Evolutionary conservation across 2,113 vertebrate genomes (phyloP).

Genomic region (Notothenia rossii): DNA sequence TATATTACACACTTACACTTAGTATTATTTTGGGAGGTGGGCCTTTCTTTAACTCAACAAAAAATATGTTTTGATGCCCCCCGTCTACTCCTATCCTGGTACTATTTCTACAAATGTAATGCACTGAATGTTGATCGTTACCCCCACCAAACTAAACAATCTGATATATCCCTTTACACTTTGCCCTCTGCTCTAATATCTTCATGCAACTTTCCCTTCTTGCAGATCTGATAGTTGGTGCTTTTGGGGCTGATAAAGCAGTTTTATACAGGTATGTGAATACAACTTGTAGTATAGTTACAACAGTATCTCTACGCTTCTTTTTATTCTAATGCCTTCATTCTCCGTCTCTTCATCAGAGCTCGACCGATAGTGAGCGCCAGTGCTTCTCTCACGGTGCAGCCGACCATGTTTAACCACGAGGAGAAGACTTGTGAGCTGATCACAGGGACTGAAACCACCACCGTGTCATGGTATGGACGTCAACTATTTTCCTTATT

Average conservation of each 20-base stretch:
- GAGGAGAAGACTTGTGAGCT: conserved; percentile 89
- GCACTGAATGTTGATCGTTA: no score
- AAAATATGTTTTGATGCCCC: no score
- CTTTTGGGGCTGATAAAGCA: conserved; percentile 90
- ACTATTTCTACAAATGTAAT: no score
- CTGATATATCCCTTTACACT: no score
- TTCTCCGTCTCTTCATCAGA: conserved; percentile 71
- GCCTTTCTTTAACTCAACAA: no score
- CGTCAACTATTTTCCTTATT: background rate
- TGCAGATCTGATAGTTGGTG: conserved; percentile 92
- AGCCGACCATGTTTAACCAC: conserved; percentile 91
- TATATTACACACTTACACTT: no score
- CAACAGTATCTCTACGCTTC: background rate
- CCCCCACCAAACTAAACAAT: no score
- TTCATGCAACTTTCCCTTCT: conserved; percentile 18
- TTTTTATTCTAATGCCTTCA: background rate
- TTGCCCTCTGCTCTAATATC: background rate
- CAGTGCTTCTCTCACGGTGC: conserved; percentile 86
- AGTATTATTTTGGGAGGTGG: no score
- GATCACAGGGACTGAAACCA: conserved; percentile 54
- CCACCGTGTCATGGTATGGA: conserved; percentile 88
- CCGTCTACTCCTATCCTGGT: no score
- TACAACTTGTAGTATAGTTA: background rate
- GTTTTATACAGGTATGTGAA: conserved; percentile 89
- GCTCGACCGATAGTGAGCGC: conserved; percentile 90